Evolutionary conservation across 2,797 vertebrate genomes (phyloP).

Genomic region (Sebastes baramenuke): DNA sequence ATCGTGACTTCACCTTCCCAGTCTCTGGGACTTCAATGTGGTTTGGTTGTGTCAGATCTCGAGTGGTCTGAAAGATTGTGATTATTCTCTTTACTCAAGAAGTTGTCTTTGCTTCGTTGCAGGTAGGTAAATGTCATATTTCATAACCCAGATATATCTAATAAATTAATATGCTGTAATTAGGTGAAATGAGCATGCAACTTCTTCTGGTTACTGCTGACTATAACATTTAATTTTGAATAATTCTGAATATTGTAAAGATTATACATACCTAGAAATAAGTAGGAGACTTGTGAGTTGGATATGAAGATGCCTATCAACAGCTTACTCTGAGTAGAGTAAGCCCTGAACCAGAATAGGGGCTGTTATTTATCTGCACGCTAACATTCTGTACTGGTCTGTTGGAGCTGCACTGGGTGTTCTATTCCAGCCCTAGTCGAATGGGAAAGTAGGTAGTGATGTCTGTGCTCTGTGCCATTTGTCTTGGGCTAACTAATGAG

Average conservation of each 20-base stretch:
- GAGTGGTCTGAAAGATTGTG: neutral
- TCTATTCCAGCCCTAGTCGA: neutral
- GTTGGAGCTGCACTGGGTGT: neutral
- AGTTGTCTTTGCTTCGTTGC: neutral
- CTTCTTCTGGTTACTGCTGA: neutral
- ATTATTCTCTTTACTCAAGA: neutral
- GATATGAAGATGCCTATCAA: conserved; percentile 3
- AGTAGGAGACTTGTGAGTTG: neutral
- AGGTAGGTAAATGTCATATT: neutral
- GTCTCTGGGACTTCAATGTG: neutral
- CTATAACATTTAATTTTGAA: neutral
- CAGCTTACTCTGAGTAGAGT: neutral
- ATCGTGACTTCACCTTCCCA: neutral
- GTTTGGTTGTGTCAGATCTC: neutral
- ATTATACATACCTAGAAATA: neutral
- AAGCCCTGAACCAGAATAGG: conserved; percentile 1
- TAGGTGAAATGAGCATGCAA: neutral
- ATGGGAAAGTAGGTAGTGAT: neutral
- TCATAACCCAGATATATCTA: neutral
- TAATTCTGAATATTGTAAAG: neutral
- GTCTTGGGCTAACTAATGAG: neutral
- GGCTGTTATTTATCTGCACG: neutral
- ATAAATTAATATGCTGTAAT: neutral
- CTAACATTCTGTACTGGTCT: neutral
- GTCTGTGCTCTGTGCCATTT: neutral